Base-by-base conservation (phyloP, 1,140 invertebrate genomes). In the Euschistus heros region DNA sequence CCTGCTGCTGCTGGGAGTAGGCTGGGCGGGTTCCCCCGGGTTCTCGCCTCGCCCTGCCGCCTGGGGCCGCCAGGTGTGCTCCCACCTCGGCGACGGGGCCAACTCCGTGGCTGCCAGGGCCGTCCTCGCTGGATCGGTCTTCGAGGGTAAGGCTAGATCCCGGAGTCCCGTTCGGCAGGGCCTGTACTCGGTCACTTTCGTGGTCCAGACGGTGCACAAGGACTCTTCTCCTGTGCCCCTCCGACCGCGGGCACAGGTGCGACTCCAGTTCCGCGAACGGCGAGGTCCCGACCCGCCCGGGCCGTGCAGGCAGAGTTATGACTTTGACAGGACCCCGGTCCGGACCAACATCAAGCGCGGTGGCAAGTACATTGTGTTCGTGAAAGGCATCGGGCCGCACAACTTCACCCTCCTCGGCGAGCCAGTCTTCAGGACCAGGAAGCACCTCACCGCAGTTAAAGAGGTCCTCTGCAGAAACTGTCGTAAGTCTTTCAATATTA, bases 341-440 rank as follows among this genome's bases (percentile, higher is more conserved):
- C 75, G 79, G 65, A 80, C 81, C 65, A 82, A 82, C 71, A 80
- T 84, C 71, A 82, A 82, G 70, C 77, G 80, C 69, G 80, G 82
- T 66, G 81, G 81, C 73, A 78, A 81, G 74, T 84, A 84, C 76
- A 75, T 83, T 74, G 80, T 84, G 75, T 84, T 84, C 77, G 82
- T 82, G 72, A 80, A 80, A 73, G 81, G 82, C 72, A 79, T 81
- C 68, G 81, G 82, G 75, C 80, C 80, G 70, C 80, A 81, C 72
- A 84, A 84, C 76, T 83, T 82, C 74, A 82, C 80, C 69, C 82
- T 82, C 64, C 77, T 81, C 66, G 82, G 82, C 67, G 80, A 82
- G 72, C 83, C 82, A 65, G 77, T 82, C 62, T 67, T 69, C 46
- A 66, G 70, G 26, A 72, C 65, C 54, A 70, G 70, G 66, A 73